Evolutionary conservation across 2,888 invertebrate species (phyloP), one percentile per base, ranked within the genome.

Genomic region (Eilema sororculum): DNA sequence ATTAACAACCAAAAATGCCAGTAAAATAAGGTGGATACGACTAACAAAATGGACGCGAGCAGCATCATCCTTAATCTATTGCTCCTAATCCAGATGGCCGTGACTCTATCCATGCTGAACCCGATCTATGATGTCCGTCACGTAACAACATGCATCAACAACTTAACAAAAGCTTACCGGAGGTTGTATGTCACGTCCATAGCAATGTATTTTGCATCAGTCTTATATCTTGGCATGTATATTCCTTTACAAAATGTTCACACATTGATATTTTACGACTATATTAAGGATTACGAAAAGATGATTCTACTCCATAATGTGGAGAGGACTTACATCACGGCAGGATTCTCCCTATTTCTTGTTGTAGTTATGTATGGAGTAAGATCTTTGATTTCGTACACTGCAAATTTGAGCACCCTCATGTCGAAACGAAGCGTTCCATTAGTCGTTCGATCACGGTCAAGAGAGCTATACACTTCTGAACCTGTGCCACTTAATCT

Each of bases 311-410:
- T 93, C 2, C 87, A 83, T 59, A 86, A 82, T n/a, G 82, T 91
- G 0, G 93, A 93, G 71, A 93, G 90, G 82, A 91, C 91, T 70
- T 94, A 93, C 69, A 86, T 91, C 0, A 87, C 92, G 20, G 89
- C 93, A 69, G 93, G 93, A n/a, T 93, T 93, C 68, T 94, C 94
- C 0, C 83, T 94, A 16, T 93, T 93, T 69, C 77, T 94, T 56
- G 87, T 91, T 2, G 88, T 93, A 5, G 90, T 93, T 0, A 71
- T 89, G 24, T 90, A 89, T 60, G 93, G 93, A 4, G 72, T 93
- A 0, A 84, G 83, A 84, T 84, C 87, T 5, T 78, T 94, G 33
- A 24, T 71, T 22, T 76, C 84, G 0, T 93, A 92, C 41, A 84
- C 93, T 6, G 89, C 93, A 46, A 87, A 80, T 37, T 77, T 93